phyloP scores from a whole-genome alignment of 2,888 invertebrate species.

The Eledone cirrhosa region DNA sequence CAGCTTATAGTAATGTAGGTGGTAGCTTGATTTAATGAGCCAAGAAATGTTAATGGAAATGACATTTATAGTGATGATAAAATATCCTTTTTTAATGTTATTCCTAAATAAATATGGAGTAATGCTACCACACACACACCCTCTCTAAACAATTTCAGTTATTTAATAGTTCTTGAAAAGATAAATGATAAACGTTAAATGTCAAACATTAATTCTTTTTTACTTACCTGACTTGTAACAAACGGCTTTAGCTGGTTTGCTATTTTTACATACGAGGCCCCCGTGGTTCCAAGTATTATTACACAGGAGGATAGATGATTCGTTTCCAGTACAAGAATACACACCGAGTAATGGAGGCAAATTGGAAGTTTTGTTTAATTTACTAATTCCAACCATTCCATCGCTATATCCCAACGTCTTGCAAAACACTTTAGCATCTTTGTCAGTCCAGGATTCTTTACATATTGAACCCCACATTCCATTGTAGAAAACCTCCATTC shows the following conservation, averaged over 20 bases:
- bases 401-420: conserved; percentile 42
- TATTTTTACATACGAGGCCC: conserved; percentile 36
- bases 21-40: too few species aligned
- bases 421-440: conserved; percentile 52
- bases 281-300: conserved; percentile 45
- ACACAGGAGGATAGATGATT: conserved; percentile 75
- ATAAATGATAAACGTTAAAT: too few species aligned
- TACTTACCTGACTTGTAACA: conserved; percentile 47
- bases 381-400: conserved; percentile 38
- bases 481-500: conserved; percentile 51
- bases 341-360: conserved; percentile 74
- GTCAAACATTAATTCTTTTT: too few species aligned
- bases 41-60: too few species aligned
- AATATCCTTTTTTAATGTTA: too few species aligned
- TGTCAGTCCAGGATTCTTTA: conserved; percentile 40
- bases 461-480: conserved; percentile 48
- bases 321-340: conserved; percentile 76
- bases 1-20: too few species aligned
- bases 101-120: too few species aligned
- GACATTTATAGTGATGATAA: too few species aligned
- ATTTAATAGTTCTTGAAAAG: too few species aligned
- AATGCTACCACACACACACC: too few species aligned
- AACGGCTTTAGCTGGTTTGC: conserved; percentile 48
- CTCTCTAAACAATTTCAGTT: too few species aligned
- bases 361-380: conserved; percentile 31